phyloP scores from a whole-genome alignment of 2,113 vertebrate genomes.

The Laterallus jamaicensis region DNA sequence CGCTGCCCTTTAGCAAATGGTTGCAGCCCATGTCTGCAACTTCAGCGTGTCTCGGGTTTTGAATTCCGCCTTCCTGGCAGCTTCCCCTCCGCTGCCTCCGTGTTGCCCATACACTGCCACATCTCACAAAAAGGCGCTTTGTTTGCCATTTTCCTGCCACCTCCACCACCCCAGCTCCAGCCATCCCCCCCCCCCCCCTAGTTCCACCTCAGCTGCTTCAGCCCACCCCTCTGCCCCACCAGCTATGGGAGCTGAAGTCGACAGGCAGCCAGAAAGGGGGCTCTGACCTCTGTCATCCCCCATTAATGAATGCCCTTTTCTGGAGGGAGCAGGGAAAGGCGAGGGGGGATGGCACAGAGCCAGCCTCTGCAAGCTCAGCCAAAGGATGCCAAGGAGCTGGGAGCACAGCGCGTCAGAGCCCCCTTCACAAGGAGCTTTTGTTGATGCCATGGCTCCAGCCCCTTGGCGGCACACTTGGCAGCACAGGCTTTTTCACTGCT shows the following conservation, averaged over 20 bases:
- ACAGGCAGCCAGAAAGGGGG: neutral
- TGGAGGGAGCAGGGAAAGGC: constrained; percentile 57
- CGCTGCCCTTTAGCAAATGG: neutral
- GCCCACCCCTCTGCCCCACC: neutral
- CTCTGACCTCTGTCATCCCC: neutral
- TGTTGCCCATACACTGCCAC: neutral
- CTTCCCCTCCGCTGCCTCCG: neutral
- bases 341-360: constrained; percentile 48
- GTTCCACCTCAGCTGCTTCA: neutral
- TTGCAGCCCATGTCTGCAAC: neutral
- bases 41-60: neutral
- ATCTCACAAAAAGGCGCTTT: neutral
- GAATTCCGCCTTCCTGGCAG: neutral
- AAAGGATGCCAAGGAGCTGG: neutral
- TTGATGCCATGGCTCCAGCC: neutral
- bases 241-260: neutral
- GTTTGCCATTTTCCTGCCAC: neutral
- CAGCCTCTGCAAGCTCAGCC: neutral
- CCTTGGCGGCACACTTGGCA: rapidly evolving
- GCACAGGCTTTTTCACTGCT: neutral
- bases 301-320: neutral
- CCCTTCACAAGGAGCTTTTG: constrained; percentile 7
- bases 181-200: neutral
- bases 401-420: neutral
- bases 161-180: neutral